Conservation (phyloP, 2,888 invertebrate genomes). For the Folsomia manolachei region DNA sequence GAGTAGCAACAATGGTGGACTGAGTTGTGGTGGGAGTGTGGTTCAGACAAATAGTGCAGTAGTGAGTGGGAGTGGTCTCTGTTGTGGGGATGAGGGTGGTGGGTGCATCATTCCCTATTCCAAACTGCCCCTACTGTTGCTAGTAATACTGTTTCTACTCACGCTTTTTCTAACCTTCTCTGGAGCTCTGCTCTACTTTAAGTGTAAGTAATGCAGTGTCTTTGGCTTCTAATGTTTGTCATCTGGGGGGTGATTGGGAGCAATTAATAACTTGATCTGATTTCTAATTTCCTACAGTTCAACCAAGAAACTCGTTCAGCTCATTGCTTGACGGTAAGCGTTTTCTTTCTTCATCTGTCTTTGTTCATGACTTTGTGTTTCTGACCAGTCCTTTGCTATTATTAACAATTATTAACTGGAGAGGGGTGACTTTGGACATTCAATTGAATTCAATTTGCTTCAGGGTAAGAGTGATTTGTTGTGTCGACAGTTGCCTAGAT, state of each 20-base stretch:
- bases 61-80: constrained; percentile 27
- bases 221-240: no score
- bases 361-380: no score
- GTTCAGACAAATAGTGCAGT: background rate
- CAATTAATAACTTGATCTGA: no score
- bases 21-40: constrained; percentile 20
- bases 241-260: no score
- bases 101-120: constrained; percentile 26
- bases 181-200: constrained; percentile 46
- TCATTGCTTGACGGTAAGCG: constrained; percentile 31
- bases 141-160: constrained; percentile 42
- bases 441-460: no score
- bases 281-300: constrained; percentile 14
- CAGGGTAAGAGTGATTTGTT: no score
- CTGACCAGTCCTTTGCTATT: no score
- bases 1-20: constrained; percentile 16
- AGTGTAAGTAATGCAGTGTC: constrained; percentile 40
- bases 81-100: constrained; percentile 37
- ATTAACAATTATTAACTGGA: no score
- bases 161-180: constrained; percentile 47
- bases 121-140: constrained; percentile 33
- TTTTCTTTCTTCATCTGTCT: no score
- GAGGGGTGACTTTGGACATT: background rate
- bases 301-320: constrained; percentile 26
- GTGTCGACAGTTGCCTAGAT: background rate